Base-by-base conservation (phyloP, 1,140 invertebrate genomes). In the Brachionus manjavacas region DNA sequence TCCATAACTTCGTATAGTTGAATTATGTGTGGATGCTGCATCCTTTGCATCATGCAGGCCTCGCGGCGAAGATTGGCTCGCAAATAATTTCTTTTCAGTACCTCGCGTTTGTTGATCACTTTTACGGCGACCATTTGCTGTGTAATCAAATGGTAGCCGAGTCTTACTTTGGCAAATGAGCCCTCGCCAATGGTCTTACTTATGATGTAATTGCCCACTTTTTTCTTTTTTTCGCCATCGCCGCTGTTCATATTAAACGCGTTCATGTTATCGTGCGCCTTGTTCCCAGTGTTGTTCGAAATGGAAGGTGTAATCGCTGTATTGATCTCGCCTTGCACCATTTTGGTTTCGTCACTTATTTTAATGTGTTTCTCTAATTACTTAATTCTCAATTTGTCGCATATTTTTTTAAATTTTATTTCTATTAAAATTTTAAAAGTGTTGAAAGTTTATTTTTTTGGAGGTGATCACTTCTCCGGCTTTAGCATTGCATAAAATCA, bases 1-100 rank as follows among this genome's bases (percentile, higher is more conserved):
- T 89, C 88, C 87, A 89, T 87, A 46, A 89, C 87, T 84, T 89
- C 88, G 68, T 87, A 88, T 70, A 89, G 85, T n/a, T 85, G 80
- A 16, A 88, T 85, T 84, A 89, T 87, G 85, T 89, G 87, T 1
- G 86, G 88, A 76, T 89, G 89, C 9, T 87, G 78, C 8, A 89
- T 85, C 55, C 86, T 16, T 70, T 85, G 88, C 66, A 88, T 70
- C 81, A 89, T 84, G 25, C 86, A 83, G 4, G 87, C 88, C 64
- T 89, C 88, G 12, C 88, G 85, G 23, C 87, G 85, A 16, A 88
- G 86, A 84, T 87, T 85, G 60, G 86, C 86, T 83, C 87, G 85
- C 11, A 88, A 85, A 83, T 86, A 87, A 35, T 88, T 87, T 7
- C 86, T 85, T 64, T 87, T 84, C 8, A 87, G 35, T 3, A 88